Percentiles rank a stretch among this genome's conserved stretches.
Evolutionary conservation across 1,140 invertebrate species (phyloP).

Genomic region (Lutraria rhynchaena): DNA sequence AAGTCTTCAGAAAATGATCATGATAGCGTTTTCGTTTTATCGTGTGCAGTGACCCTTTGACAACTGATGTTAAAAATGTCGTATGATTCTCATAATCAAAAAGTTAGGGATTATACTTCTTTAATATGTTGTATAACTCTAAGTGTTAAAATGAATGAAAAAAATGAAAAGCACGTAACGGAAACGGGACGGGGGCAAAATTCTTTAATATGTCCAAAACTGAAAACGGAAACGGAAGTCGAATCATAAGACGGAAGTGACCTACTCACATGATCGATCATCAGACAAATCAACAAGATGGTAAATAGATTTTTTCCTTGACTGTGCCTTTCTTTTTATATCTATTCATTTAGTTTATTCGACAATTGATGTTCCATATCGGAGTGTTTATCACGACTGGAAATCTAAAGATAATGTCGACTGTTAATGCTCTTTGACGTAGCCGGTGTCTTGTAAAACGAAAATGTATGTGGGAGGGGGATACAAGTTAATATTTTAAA

Average conservation of each 20-base stretch:
- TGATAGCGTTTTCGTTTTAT: too few species aligned
- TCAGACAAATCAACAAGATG: slow-evolving; percentile 59
- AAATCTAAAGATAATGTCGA: background rate
- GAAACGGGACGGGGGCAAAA: too few species aligned
- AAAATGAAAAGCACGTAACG: too few species aligned
- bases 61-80: too few species aligned
- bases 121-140: too few species aligned
- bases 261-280: slow-evolving; percentile 62
- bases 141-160: too few species aligned
- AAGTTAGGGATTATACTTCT: too few species aligned
- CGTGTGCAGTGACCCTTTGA: too few species aligned
- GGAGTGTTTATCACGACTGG: background rate
- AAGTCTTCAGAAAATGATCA: too few species aligned
- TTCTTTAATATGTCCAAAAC: too few species aligned
- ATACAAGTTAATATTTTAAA: too few species aligned
- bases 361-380: background rate
- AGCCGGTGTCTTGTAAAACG: background rate
- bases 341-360: background rate
- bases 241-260: slow-evolving; percentile 36
- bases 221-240: slow-evolving; percentile 54
- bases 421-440: background rate
- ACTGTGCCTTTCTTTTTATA: background rate
- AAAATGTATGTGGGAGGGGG: background rate
- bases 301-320: slow-evolving; percentile 34
- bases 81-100: too few species aligned